Conservation (phyloP, 2,888 invertebrate species). For the Periphyllus acericola region DNA sequence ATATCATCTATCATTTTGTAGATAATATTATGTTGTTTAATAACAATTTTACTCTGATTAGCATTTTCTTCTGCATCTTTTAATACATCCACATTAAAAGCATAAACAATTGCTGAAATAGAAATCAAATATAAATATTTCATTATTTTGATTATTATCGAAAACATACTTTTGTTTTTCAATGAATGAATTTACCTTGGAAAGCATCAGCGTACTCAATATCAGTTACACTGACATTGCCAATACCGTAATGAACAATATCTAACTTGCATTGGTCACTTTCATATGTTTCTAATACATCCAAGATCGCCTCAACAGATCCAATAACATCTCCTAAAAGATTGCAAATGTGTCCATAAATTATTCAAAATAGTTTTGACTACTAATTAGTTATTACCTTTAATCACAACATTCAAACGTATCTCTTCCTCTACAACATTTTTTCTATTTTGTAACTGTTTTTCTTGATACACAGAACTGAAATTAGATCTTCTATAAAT, state of each 20-base stretch:
- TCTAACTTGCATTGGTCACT: conserved; percentile 80
- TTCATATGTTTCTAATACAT: conserved; percentile 88
- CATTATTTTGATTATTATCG: background rate
- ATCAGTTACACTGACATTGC: conserved; percentile 84
- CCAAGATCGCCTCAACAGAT: conserved; percentile 93
- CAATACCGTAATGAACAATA: conserved; percentile 90
- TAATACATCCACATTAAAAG: conserved; percentile 80
- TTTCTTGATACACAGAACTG: conserved; percentile 53
- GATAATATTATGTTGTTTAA: conserved; percentile 87
- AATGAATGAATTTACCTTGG: conserved; percentile 68
- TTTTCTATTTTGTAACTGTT: conserved; percentile 69
- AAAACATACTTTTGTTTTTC: background rate
- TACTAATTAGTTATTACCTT: conserved; percentile 69
- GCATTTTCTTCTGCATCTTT: conserved; percentile 70
- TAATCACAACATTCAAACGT: conserved; percentile 69
- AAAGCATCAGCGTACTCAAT: conserved; percentile 82
- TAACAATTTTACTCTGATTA: conserved; percentile 69
- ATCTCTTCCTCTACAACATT: conserved; percentile 66
- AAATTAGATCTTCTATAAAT: conserved; percentile 66
- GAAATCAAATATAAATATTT: conserved; percentile 51
- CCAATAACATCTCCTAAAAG: conserved; percentile 90
- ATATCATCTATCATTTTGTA: conserved; percentile 92
- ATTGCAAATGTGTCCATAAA: conserved; percentile 17
- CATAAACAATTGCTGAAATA: conserved; percentile 80
- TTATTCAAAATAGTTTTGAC: background rate